Base-by-base conservation (phyloP, 1,140 invertebrate species). In the Laupala kohalensis region DNA sequence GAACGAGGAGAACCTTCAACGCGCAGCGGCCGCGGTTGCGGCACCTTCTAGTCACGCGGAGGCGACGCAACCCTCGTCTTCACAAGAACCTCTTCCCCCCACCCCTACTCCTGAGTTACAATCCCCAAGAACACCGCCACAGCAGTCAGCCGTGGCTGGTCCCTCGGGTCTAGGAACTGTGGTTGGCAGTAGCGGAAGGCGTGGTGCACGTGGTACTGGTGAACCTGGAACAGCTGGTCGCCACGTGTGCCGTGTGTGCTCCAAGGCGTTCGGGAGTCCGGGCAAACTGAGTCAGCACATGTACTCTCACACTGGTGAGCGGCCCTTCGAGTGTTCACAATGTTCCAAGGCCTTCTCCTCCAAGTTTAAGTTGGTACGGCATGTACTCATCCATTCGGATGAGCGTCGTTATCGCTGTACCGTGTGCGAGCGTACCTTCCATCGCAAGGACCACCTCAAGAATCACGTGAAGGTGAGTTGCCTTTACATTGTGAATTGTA, bases 361-460 rank as follows among this genome's bases (percentile, higher is more conserved):
- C 29, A 88, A 87, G 78, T 89, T 89, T 77, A 90, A 89, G 80
- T 82, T 90, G 64, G 86, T 87, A 62, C 84, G 88, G 4, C 89
- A 90, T 79, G 81, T 82, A 74, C 80, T 90, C 15, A 89, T 89
- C 65, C 90, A 91, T 78, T 90, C 87, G 67, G 87, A 88, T 74
- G 83, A 85, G 19, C 83, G 86, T 72, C 87, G 87, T 29, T 88
- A 67, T 37, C 69, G 64, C 73, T 91, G 89, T 79, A 83, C 82
- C 71, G 83, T 86, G 72, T 92, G 90, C 79, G 84, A 87, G 71
- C 85, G 88, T 76, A 87, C 86, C 72, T 91, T 90, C 78, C 88
- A 89, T 77, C 80, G 89, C 69, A 91, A 91, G 81, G 89, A 90
- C 79, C 90, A 91, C 77, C 82, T 92, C 67, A 85, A 87, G 70